phyloP scores from a whole-genome alignment of 2,113 vertebrate species.

The Podarcis cretensis region DNA sequence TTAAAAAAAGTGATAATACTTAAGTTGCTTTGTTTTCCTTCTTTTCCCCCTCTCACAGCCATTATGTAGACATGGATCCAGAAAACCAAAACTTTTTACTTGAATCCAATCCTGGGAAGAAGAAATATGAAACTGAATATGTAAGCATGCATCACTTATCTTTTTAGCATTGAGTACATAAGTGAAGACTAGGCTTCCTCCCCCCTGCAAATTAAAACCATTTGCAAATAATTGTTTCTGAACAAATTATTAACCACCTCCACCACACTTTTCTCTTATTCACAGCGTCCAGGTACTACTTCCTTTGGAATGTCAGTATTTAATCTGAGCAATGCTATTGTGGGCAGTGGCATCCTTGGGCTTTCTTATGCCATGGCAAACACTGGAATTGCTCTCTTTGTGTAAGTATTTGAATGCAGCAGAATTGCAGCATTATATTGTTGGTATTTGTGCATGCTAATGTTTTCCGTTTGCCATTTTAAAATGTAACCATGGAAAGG shows the following conservation, averaged over 20 bases:
- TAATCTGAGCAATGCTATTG: conserved; percentile 99
- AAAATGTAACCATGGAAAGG: neutral
- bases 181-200: conserved; percentile 42
- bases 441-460: neutral
- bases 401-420: conserved; percentile 87
- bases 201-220: conserved; percentile 17
- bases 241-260: conserved; percentile 12
- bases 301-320: conserved; percentile 99
- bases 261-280: conserved; percentile 44
- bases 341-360: conserved; percentile 98
- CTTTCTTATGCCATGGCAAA: conserved; percentile 99
- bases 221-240: conserved; percentile 42
- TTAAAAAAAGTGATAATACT: neutral
- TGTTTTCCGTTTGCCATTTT: neutral
- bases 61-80: conserved; percentile 85
- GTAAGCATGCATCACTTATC: conserved; percentile 79
- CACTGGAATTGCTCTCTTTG: conserved; percentile 96
- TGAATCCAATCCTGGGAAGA: conserved; percentile 86
- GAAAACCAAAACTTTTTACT: conserved; percentile 96
- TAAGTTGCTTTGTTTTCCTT: neutral
- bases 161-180: conserved; percentile 32
- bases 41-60: conserved; percentile 69
- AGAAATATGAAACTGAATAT: conserved; percentile 96
- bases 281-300: conserved; percentile 90
- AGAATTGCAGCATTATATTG: neutral